Percentiles rank a stretch among this genome's conserved stretches.
phyloP scores from a whole-genome alignment of 2,888 invertebrate species.

The Apamea sordens region DNA sequence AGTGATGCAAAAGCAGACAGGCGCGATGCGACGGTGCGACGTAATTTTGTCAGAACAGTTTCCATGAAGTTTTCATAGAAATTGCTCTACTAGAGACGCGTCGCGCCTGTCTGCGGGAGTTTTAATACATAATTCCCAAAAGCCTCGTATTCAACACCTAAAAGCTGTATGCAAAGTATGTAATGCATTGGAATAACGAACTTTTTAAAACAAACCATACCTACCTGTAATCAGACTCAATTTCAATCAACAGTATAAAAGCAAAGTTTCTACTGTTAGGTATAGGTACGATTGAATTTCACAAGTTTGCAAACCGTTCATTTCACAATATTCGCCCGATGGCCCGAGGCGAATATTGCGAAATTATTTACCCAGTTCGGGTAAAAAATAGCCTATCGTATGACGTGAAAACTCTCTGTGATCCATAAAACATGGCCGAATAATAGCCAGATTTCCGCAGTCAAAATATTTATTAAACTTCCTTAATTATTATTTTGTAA shows the following conservation, averaged over 20 bases:
- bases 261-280: neutral
- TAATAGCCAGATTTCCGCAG: slow-evolving; percentile 41
- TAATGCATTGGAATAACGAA: neutral
- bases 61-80: too few species aligned
- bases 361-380: slow-evolving; percentile 32
- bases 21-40: too few species aligned
- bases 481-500: slow-evolving; percentile 22
- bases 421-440: slow-evolving; percentile 19
- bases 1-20: too few species aligned
- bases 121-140: too few species aligned
- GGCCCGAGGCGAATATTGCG: slow-evolving; percentile 24
- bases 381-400: slow-evolving; percentile 29
- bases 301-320: slow-evolving; percentile 19
- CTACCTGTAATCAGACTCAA: slow-evolving; percentile 4
- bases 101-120: too few species aligned
- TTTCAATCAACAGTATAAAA: slow-evolving; percentile 22
- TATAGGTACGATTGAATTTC: slow-evolving; percentile 24
- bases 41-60: too few species aligned
- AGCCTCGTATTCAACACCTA: neutral
- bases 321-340: slow-evolving; percentile 30
- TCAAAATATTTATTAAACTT: slow-evolving; percentile 33
- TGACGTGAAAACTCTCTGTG: slow-evolving; percentile 29
- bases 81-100: too few species aligned
- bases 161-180: neutral
- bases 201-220: neutral